These are phyloP conservation scores for Microhierax caerulescens DNA, from an alignment of 2,797 vertebrate genomes.

Conservation along the genomic window DNA sequence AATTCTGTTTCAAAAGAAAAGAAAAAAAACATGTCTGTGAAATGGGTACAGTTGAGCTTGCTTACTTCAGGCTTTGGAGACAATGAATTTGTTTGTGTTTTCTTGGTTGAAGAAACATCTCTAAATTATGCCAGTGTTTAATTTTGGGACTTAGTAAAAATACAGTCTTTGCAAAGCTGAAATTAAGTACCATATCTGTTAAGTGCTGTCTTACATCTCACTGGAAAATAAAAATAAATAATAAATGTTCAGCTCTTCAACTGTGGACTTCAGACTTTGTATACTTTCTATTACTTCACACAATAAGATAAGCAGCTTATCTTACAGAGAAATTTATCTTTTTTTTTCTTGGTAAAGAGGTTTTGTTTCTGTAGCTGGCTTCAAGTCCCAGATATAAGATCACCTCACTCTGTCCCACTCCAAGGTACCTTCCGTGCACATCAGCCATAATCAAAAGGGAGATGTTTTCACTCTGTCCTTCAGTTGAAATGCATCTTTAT, in stretches of 20 bases:
- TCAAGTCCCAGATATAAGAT: constrained; percentile 57
- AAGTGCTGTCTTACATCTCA: neutral
- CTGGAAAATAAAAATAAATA: constrained; percentile 13
- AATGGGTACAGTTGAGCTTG: neutral
- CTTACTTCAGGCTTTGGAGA: neutral
- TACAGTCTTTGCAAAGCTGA: neutral
- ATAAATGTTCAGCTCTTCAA: neutral
- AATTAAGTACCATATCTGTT: neutral
- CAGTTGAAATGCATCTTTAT: constrained; percentile 33
- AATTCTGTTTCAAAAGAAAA: neutral
- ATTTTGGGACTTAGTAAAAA: neutral
- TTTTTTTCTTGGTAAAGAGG: constrained; percentile 58
- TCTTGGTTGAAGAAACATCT: neutral
- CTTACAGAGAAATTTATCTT: constrained; percentile 23
- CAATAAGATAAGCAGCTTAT: neutral
- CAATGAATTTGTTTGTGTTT: neutral
- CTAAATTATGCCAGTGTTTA: neutral
- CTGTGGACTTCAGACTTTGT: constrained; percentile 6
- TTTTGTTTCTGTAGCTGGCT: constrained; percentile 66
- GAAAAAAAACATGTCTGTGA: neutral
- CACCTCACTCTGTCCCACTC: constrained; percentile 43
- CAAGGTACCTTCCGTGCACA: constrained; percentile 31
- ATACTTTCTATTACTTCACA: constrained; percentile 19
- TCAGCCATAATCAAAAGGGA: constrained; percentile 40
- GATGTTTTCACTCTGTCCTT: constrained; percentile 54